These are phyloP conservation scores for Zelostemma sp. DNA, from an alignment of 1,140 invertebrate genomes.

Conservation along the genomic window DNA sequence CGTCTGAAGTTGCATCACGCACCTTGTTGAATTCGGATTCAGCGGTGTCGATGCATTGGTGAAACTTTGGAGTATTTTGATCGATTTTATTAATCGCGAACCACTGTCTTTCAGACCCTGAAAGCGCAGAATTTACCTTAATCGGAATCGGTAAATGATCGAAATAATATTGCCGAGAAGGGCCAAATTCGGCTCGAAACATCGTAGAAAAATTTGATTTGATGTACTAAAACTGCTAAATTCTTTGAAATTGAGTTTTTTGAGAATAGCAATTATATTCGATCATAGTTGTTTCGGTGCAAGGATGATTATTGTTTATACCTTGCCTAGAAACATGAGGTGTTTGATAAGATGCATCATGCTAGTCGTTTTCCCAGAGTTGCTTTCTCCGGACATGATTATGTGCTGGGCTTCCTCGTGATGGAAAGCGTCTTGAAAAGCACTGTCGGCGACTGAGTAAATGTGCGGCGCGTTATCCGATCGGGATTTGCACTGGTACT, in stretches of 20 bases:
- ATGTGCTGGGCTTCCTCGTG: constrained; percentile 87
- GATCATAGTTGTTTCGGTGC: background rate
- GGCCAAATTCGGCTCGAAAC: too few relatives aligned
- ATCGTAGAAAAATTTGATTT: constrained; percentile 7
- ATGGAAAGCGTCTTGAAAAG: constrained; percentile 87
- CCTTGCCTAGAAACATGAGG: constrained; percentile 78
- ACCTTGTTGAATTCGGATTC: constrained; percentile 89
- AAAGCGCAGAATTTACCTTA: constrained; percentile 13
- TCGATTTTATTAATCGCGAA: constrained; percentile 78
- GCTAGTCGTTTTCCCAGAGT: constrained; percentile 87
- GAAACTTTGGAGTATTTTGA: constrained; percentile 83
- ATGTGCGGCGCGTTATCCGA: constrained; percentile 93
- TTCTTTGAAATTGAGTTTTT: constrained; percentile 8
- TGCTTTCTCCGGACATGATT: constrained; percentile 85
- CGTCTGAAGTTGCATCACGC: constrained; percentile 85
- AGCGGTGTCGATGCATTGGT: constrained; percentile 87
- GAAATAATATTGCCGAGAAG: too few relatives aligned
- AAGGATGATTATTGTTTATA: constrained; percentile 47
- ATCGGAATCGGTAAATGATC: too few relatives aligned
- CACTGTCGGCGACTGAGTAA: constrained; percentile 88
- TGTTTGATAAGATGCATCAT: constrained; percentile 81
- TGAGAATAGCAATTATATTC: constrained; percentile 7
- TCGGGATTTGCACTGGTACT: constrained; percentile 86
- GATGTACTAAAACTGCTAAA: too few relatives aligned
- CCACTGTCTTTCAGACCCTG: constrained; percentile 73